Evolutionary conservation across 1,140 invertebrate species (phyloP).

Genomic region (Drosophila serrata): DNA sequence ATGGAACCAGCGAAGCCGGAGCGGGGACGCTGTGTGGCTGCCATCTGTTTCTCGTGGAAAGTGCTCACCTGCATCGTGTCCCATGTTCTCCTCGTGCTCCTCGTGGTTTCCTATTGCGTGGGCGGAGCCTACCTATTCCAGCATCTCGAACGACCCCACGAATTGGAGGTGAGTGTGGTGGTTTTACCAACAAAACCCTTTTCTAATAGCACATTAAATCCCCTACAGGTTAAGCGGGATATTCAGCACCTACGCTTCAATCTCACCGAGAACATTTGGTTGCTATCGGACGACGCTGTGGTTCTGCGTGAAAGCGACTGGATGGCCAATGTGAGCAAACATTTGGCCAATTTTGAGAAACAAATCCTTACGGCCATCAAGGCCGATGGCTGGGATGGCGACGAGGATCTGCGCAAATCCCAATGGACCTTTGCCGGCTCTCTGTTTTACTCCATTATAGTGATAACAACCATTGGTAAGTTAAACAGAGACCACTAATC

Average conservation of each 20-base stretch:
- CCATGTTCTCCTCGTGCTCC: constrained; percentile 93
- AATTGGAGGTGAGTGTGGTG: constrained; percentile 88
- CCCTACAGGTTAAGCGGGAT: constrained; percentile 90
- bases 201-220: neutral
- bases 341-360: constrained; percentile 90
- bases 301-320: constrained; percentile 71
- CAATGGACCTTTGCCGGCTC: constrained; percentile 97
- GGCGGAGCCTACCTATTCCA: constrained; percentile 95
- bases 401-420: constrained; percentile 90
- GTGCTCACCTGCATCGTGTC: constrained; percentile 94
- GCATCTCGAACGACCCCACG: constrained; percentile 91
- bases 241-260: constrained; percentile 90
- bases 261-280: constrained; percentile 93
- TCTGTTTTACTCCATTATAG: constrained; percentile 98
- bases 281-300: constrained; percentile 88
- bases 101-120: constrained; percentile 94
- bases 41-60: constrained; percentile 90
- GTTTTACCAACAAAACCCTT: neutral
- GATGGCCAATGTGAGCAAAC: constrained; percentile 76
- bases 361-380: constrained; percentile 93
- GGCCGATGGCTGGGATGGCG: constrained; percentile 96
- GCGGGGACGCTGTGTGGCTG: constrained; percentile 86
- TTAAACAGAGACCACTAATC: constrained; percentile 10
- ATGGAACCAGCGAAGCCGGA: constrained; percentile 72
- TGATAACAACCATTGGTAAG: constrained; percentile 98